A percentile compares a stretch with the other conserved stretches of the same genome.
phyloP scores from a whole-genome alignment of 2,888 invertebrate species.

The Campopleginae sp. region DNA sequence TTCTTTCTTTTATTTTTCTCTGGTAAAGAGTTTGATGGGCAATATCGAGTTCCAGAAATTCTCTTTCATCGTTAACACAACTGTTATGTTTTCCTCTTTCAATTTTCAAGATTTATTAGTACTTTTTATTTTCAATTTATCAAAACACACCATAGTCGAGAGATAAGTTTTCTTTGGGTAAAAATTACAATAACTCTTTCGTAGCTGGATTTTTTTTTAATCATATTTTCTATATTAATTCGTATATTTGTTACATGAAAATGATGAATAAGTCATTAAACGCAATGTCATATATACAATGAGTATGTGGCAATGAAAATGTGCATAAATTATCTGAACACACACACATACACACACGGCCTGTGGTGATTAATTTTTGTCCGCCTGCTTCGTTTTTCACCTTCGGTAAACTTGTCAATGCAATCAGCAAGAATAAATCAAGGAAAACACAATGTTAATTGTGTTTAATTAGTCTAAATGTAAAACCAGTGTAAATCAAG shows the following conservation, averaged over 20 bases:
- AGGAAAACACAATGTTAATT: slow-evolving; percentile 47
- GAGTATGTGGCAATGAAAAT: slow-evolving; percentile 29
- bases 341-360: slow-evolving; percentile 44
- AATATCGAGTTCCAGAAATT: slow-evolving; percentile 53
- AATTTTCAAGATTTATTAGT: slow-evolving; percentile 61
- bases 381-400: slow-evolving; percentile 2
- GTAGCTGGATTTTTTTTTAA: slow-evolving; percentile 25
- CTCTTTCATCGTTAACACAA: slow-evolving; percentile 42
- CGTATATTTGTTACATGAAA: slow-evolving; percentile 52
- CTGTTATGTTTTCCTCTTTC: slow-evolving; percentile 19
- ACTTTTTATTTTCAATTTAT: slow-evolving; percentile 58
- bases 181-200: slow-evolving; percentile 40
- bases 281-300: slow-evolving; percentile 53
- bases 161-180: slow-evolving; percentile 46
- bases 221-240: slow-evolving; percentile 60
- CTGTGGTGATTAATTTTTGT: slow-evolving; percentile 32
- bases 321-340: slow-evolving; percentile 29
- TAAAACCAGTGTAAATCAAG: slow-evolving; percentile 31
- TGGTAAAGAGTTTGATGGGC: slow-evolving; percentile 51
- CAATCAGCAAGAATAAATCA: slow-evolving; percentile 45
- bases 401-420: slow-evolving; percentile 48
- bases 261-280: slow-evolving; percentile 60
- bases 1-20: neutral
- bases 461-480: slow-evolving; percentile 45
- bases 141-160: slow-evolving; percentile 61